Base-by-base conservation (phyloP, 2,113 vertebrate genomes). In the Penelope pileata region DNA sequence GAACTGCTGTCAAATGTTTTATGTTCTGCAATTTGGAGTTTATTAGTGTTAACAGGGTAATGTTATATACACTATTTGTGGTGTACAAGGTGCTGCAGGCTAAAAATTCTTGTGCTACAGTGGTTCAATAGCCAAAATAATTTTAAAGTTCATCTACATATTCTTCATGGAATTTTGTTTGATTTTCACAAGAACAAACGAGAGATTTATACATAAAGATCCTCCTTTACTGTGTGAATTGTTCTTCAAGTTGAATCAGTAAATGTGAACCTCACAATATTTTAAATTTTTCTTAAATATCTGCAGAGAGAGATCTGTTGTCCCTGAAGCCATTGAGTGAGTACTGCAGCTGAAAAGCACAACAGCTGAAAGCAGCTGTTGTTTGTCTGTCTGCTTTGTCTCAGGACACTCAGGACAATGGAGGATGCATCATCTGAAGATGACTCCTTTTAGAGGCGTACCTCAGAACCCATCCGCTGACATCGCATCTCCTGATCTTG, bases 1-100 rank as follows among this genome's bases (percentile, higher is more conserved):
- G 85, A 92, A 92, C 36, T 89, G 78, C 70, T 96, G 78, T 94
- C 88, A 97, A 91, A 81, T 82, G 36, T 22, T 96, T 96, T 95
- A 94, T 47, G 56, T 95, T 94, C 77, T 83, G 69, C 74, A 94
- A 50, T 87, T 94, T 87, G 67, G 45, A 95, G 58, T 91, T 95
- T 86, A 92, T 89, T 93, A 86, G 86, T 90, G 83, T 86, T 95
- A 97, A 94, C 40, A 89, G 10, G 32, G n/a, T 93, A 91, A 94
- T 58, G 10, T 50, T 95, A 79, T 78, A 72, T 64, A 19, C n/a
- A n/a, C 12, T 70, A 40, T 91, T 76, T 89, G 67, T 75, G 53
- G 12, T 70, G 7, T 59, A 88, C 14, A 84, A 82, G 92, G 83
- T 92, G n/a, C 63, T 89, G 14, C 66, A 92, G 66, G 84, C 62